Conservation (phyloP, 1,140 invertebrate species). For the Tetragnatha versicolor region DNA sequence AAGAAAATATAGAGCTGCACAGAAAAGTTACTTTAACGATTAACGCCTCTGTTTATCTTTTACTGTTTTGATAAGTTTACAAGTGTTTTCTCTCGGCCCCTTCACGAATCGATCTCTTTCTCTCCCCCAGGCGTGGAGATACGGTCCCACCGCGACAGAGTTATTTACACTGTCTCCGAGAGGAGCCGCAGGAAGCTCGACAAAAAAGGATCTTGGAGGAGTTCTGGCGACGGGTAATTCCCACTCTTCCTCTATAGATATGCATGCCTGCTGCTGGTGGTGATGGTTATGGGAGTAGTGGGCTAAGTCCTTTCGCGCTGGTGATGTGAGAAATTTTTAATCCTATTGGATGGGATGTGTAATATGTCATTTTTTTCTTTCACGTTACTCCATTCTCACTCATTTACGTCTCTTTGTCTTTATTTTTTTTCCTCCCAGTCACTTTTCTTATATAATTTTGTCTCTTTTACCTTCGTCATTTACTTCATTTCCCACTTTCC, state of each 20-base stretch:
- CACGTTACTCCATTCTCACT: too few relatives aligned
- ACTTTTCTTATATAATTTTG: too few relatives aligned
- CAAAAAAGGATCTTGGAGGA: constrained; percentile 38
- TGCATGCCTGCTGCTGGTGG: not conserved
- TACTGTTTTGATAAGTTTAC: constrained; percentile 41
- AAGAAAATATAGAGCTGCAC: constrained; percentile 10
- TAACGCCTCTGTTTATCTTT: constrained; percentile 30
- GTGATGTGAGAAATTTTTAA: too few relatives aligned
- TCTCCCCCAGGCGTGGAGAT: constrained; percentile 40
- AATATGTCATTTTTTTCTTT: too few relatives aligned
- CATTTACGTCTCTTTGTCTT: too few relatives aligned
- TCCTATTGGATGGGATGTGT: too few relatives aligned
- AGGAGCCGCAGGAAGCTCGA: constrained; percentile 33
- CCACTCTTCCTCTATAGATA: not conserved
- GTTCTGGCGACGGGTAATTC: constrained; percentile 41
- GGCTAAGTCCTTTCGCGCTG: too few relatives aligned
- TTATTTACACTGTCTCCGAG: constrained; percentile 48
- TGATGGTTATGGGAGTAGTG: too few relatives aligned
- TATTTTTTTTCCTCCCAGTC: too few relatives aligned
- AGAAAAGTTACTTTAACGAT: constrained; percentile 38
- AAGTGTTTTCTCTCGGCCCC: constrained; percentile 22
- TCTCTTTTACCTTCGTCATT: too few relatives aligned
- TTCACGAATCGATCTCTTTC: constrained; percentile 40
- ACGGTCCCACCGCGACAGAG: constrained; percentile 30
- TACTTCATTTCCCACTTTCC: too few relatives aligned